These are phyloP conservation scores for Cherax quadricarinatus DNA, from an alignment of 1,140 invertebrate species.

Conservation along the genomic window DNA sequence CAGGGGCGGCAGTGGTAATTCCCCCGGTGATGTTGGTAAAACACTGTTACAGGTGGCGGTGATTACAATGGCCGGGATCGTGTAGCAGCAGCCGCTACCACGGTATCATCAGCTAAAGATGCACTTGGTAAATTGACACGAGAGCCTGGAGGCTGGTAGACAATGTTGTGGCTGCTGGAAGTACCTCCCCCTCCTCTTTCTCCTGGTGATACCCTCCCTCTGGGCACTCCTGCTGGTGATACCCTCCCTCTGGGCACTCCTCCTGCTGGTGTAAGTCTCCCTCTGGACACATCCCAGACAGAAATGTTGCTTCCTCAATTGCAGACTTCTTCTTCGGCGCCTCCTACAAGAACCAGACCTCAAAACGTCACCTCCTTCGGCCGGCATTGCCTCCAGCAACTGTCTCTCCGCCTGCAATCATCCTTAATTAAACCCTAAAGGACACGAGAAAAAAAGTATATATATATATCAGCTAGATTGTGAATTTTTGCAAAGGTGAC, in stretches of 20 bases:
- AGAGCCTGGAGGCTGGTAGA: not conserved
- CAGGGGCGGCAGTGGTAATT: not conserved
- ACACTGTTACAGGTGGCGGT: conserved; percentile 10
- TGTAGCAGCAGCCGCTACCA: not conserved
- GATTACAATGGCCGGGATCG: not conserved
- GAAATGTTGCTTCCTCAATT: no score
- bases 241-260: not conserved
- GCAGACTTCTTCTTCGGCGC: not conserved
- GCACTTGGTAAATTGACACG: conserved; percentile 57
- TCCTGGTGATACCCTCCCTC: not conserved
- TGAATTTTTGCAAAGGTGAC: no score
- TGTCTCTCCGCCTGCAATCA: no score
- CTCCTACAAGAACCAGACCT: not conserved
- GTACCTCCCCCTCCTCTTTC: not conserved
- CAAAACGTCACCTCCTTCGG: no score
- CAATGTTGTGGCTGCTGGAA: not conserved
- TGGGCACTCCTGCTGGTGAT: not conserved
- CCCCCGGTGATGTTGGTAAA: not conserved
- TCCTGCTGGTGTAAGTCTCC: no score
- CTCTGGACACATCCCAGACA: no score
- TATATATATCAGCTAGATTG: no score
- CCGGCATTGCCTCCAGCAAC: no score
- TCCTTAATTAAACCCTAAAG: no score
- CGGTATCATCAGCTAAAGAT: conserved; percentile 51
- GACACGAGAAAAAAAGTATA: no score